These are phyloP conservation scores for Drosophila lowei DNA, from an alignment of 1,140 invertebrate species.

Conservation along the genomic window DNA sequence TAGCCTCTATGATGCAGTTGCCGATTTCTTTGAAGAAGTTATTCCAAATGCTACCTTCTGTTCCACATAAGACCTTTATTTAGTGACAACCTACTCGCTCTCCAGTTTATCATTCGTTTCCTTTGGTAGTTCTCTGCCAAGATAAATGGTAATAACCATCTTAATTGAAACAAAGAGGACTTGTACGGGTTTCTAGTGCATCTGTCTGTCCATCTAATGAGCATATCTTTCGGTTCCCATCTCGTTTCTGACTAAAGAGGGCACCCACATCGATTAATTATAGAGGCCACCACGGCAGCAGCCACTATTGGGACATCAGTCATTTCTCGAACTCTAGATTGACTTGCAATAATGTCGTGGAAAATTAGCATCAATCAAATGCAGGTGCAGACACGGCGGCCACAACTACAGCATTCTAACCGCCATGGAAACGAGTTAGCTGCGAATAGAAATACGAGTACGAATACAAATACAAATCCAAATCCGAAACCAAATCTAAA, in stretches of 20 bases:
- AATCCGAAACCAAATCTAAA: slow-evolving; percentile 22
- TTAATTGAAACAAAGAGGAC: slow-evolving; percentile 4
- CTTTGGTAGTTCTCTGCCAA: background rate
- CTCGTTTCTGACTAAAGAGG: slow-evolving; percentile 31
- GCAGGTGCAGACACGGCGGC: slow-evolving; percentile 64
- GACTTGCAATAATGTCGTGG: slow-evolving; percentile 72
- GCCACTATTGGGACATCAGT: slow-evolving; percentile 45
- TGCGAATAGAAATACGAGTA: slow-evolving; percentile 21
- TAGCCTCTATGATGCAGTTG: no score
- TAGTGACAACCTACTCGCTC: background rate
- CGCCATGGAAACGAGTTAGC: slow-evolving; percentile 25
- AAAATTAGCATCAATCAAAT: slow-evolving; percentile 78
- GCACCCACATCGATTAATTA: slow-evolving; percentile 72
- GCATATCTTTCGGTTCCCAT: slow-evolving; percentile 34
- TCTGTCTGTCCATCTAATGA: slow-evolving; percentile 34
- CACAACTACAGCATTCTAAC: slow-evolving; percentile 10
- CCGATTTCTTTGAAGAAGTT: no score
- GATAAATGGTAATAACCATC: slow-evolving; percentile 13
- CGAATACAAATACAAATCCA: slow-evolving; percentile 17
- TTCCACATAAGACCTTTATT: background rate
- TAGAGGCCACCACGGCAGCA: slow-evolving; percentile 1
- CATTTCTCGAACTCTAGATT: slow-evolving; percentile 45
- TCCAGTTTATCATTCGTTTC: background rate
- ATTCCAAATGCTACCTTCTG: no score
- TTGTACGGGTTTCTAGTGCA: slow-evolving; percentile 30